Percentiles rank a stretch among this genome's conserved stretches.
phyloP scores from a whole-genome alignment of 2,113 vertebrate genomes.

The Rhabdornis inornatus region DNA sequence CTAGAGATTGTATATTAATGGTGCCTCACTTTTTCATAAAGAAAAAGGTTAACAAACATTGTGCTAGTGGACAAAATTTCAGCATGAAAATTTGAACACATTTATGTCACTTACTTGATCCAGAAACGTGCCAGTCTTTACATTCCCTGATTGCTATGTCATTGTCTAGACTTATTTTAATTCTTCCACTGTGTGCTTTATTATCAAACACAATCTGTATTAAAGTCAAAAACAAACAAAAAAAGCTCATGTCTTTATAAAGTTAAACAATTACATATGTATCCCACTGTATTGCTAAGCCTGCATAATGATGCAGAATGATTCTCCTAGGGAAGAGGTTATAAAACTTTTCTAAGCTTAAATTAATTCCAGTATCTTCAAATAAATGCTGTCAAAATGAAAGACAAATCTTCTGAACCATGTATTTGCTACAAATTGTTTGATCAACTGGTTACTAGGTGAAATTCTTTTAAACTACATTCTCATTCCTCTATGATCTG shows the following conservation, averaged over 20 bases:
- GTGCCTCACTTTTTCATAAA: neutral
- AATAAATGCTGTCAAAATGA: neutral
- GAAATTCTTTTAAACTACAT: neutral
- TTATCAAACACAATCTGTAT: conserved; percentile 90
- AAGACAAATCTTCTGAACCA: neutral
- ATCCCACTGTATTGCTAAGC: neutral
- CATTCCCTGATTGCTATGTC: conserved; percentile 86
- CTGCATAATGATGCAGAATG: neutral
- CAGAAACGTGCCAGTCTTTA: conserved; percentile 87
- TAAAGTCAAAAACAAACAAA: neutral
- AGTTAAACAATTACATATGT: neutral
- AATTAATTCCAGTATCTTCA: neutral
- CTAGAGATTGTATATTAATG: neutral
- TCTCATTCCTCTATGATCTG: neutral
- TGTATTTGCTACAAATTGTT: neutral
- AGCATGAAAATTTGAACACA: neutral
- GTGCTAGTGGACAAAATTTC: neutral
- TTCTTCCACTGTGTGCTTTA: conserved; percentile 88
- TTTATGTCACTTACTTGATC: conserved; percentile 81
- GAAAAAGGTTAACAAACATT: neutral
- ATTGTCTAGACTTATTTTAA: conserved; percentile 84
- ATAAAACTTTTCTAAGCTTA: neutral
- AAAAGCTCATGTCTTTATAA: neutral
- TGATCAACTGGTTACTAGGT: neutral
- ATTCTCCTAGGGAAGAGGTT: neutral